Conservation (phyloP, 2,113 vertebrate genomes). For the Polyodon spathula region DNA sequence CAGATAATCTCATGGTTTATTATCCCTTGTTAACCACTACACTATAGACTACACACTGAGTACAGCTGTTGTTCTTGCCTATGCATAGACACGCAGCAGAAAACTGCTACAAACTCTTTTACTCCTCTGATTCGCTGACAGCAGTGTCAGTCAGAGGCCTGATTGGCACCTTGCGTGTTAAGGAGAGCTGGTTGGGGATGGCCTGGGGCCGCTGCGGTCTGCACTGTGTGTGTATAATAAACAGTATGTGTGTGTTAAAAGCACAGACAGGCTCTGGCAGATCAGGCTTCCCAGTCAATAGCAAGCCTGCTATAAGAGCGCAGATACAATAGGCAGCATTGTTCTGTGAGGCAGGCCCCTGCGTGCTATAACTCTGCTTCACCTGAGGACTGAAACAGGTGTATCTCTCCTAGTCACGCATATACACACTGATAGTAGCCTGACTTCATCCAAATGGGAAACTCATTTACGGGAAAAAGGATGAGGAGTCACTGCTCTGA, state of each 20-base stretch:
- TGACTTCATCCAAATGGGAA: no score
- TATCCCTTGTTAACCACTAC: no score
- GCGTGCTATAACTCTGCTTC: slow-evolving; percentile 52
- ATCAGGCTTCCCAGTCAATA: slow-evolving; percentile 57
- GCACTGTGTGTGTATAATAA: slow-evolving; percentile 50
- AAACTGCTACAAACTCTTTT: not conserved
- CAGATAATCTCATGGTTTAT: no score
- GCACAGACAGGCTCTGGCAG: slow-evolving; percentile 52
- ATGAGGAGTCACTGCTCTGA: no score
- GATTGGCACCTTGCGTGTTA: slow-evolving; percentile 63
- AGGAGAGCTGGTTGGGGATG: slow-evolving; percentile 44
- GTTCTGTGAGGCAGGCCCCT: slow-evolving; percentile 65
- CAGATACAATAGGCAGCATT: slow-evolving; percentile 72
- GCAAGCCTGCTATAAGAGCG: slow-evolving; percentile 46
- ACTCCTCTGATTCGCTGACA: slow-evolving; percentile 22
- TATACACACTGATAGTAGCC: slow-evolving; percentile 25
- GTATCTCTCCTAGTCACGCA: slow-evolving; percentile 68
- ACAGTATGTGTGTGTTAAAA: slow-evolving; percentile 30
- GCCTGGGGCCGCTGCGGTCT: slow-evolving; percentile 51
- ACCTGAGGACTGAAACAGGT: slow-evolving; percentile 74
- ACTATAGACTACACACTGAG: no score
- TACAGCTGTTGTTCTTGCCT: no score
- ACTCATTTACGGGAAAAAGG: no score
- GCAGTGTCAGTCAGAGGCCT: slow-evolving; percentile 27
- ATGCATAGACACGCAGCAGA: no score